Base-by-base conservation (phyloP, 2,888 invertebrate genomes). In the Nymphalis c-album region DNA sequence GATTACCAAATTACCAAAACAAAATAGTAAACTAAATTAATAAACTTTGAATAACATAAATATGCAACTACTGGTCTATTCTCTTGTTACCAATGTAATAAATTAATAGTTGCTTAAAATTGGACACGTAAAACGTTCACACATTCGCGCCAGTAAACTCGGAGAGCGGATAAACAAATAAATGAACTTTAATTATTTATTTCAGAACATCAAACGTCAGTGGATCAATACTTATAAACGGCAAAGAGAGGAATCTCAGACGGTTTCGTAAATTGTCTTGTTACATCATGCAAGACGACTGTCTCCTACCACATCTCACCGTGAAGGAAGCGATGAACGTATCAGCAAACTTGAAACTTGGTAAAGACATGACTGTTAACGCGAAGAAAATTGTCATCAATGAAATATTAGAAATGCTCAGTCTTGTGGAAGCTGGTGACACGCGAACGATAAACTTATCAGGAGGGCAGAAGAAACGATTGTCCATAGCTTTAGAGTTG, bases 221-320 rank as follows among this genome's bases (percentile, higher is more conserved):
- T 76, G 98, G 98, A 8, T 95, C 95, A 40, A 96, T 98, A 71
- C 89, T 95, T 67, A 97, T 98, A 78, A 98, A 98, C 83, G 97
- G 97, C 58, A 96, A 96, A 80, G 96, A 96, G 74, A 92, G 98
- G 64, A 97, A 97, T 87, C 92, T 97, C 55, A 93, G 98, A 50
- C 93, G 96, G 70, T 98, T 98, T 89, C 95, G 98, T 46, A 98
- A 98, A 85, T 94, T 98, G 88, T 98, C 98, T 17, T 98, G 98
- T 83, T 98, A 98, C 90, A 98, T 99, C 76, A 98, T 98, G 98
- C 98, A 99, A 85, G 97, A 97, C 80, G 97, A 97, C 85, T 96
- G 97, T 73, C 90, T 98, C 1, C 94, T 98, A 63, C 97, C 97
- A 1, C 97, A 98, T 84, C 93, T 99, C 40, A 97, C 97, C 0